These are phyloP conservation scores for Kryptolebias marmoratus DNA, from an alignment of 2,113 vertebrate species.

Conservation along the genomic window DNA sequence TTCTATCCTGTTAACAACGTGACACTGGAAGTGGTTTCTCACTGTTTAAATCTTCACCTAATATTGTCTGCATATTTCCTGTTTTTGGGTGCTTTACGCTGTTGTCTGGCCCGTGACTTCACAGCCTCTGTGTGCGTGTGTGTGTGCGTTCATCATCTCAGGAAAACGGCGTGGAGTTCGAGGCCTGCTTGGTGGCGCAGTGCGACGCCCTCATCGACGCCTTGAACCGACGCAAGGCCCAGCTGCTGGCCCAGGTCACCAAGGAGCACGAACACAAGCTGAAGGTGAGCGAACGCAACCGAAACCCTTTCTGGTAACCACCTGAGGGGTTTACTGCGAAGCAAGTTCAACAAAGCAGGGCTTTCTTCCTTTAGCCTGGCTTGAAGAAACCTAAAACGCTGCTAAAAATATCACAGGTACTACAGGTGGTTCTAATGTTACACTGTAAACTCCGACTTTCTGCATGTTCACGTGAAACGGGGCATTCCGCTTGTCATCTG, in stretches of 20 bases:
- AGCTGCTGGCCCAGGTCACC: constrained; percentile 92
- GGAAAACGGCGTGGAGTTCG: constrained; percentile 99
- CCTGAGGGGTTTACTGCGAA: background rate
- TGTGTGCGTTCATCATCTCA: constrained; percentile 48
- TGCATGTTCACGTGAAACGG: too few species aligned
- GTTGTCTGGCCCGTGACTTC: background rate
- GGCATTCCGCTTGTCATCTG: too few species aligned
- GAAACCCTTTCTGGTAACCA: background rate
- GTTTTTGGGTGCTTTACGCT: background rate
- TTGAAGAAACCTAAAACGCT: too few species aligned
- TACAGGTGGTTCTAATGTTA: too few species aligned
- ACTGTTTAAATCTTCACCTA: too few species aligned
- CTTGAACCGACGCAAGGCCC: constrained; percentile 94
- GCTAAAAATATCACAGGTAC: too few species aligned
- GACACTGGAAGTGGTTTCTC: too few species aligned
- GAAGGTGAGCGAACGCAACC: constrained; percentile 80
- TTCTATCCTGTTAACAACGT: too few species aligned
- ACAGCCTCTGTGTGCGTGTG: background rate
- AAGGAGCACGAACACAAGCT: constrained; percentile 99
- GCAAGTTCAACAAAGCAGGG: too few species aligned
- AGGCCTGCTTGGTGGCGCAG: constrained; percentile 96
- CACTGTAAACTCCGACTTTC: too few species aligned
- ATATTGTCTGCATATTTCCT: background rate
- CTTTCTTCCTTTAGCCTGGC: too few species aligned
- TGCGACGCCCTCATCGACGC: constrained; percentile 98